Conservation (phyloP, 2,113 vertebrate species). For the Dasypus novemcinctus region DNA sequence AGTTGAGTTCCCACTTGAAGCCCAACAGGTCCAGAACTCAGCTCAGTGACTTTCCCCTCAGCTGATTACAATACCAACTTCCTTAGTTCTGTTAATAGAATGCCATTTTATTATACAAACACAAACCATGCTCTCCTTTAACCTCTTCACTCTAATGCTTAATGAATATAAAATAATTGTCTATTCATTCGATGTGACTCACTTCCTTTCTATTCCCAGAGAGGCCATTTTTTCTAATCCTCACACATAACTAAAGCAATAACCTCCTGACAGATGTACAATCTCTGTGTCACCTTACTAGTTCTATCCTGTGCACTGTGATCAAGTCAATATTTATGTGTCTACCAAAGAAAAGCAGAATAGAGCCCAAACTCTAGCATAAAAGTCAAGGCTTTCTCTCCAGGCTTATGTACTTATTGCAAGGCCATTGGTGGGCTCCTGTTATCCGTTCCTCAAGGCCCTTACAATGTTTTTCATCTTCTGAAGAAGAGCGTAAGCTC, state of each 20-base stretch:
- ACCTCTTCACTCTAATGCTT: background rate
- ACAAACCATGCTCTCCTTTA: background rate
- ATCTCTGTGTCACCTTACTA: background rate
- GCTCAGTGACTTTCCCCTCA: background rate
- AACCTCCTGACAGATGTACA: background rate
- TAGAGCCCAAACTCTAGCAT: background rate
- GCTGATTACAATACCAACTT: background rate
- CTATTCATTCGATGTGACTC: background rate
- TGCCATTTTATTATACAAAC: background rate
- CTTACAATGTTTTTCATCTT: background rate
- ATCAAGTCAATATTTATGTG: background rate
- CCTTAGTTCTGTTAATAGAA: background rate
- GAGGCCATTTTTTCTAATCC: background rate
- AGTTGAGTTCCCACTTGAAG: background rate
- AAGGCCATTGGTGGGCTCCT: background rate
- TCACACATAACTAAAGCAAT: background rate
- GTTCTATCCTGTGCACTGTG: background rate
- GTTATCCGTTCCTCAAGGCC: background rate
- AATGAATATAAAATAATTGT: background rate
- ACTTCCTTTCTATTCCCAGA: conserved; percentile 10
- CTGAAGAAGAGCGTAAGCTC: background rate
- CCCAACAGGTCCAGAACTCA: background rate
- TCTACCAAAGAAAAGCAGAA: background rate
- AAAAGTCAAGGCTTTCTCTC: background rate
- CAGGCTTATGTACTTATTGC: background rate